Evolutionary conservation across 2,888 invertebrate species (phyloP).

Genomic region (Dastarcus helophoroides): DNA sequence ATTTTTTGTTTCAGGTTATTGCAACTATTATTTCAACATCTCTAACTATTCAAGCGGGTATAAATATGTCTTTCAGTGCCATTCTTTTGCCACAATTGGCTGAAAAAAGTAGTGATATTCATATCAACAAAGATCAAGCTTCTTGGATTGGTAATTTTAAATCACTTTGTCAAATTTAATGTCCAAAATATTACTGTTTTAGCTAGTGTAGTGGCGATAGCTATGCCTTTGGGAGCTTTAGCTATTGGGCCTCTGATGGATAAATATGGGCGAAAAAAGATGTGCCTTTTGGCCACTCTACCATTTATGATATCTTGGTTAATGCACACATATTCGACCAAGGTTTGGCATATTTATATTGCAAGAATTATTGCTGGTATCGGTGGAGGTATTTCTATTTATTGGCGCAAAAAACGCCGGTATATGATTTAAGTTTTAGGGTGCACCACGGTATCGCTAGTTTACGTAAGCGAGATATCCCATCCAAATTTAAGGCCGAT

Average conservation of each 20-base stretch:
- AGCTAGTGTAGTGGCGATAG: conserved; percentile 46
- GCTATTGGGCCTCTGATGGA: conserved; percentile 46
- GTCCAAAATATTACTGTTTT: conserved; percentile 7
- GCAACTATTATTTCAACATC: conserved; percentile 38
- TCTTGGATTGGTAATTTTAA: conserved; percentile 45
- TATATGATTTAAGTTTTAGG: too few species aligned
- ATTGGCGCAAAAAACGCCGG: too few species aligned
- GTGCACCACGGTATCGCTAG: conserved; percentile 41
- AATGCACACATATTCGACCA: conserved; percentile 35
- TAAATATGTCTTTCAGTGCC: conserved; percentile 48
- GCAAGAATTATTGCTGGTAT: conserved; percentile 44
- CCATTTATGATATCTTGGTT: conserved; percentile 42
- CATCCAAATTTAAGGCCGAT: conserved; percentile 43
- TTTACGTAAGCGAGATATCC: conserved; percentile 48
- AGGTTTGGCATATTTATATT: conserved; percentile 38
- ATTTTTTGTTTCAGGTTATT: conserved; percentile 35
- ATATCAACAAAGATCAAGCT: conserved; percentile 36
- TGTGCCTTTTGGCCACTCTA: conserved; percentile 36
- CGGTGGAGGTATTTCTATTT: conserved; percentile 36
- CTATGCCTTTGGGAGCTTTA: conserved; percentile 43
- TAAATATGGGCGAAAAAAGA: conserved; percentile 40
- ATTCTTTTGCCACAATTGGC: conserved; percentile 42
- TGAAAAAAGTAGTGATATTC: conserved; percentile 30
- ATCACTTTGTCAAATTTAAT: background rate
- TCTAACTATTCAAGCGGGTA: conserved; percentile 44